A percentile compares a stretch with the other conserved stretches of the same genome.
Conservation (phyloP, 2,113 vertebrate species). For the Dipodomys stephensi region DNA sequence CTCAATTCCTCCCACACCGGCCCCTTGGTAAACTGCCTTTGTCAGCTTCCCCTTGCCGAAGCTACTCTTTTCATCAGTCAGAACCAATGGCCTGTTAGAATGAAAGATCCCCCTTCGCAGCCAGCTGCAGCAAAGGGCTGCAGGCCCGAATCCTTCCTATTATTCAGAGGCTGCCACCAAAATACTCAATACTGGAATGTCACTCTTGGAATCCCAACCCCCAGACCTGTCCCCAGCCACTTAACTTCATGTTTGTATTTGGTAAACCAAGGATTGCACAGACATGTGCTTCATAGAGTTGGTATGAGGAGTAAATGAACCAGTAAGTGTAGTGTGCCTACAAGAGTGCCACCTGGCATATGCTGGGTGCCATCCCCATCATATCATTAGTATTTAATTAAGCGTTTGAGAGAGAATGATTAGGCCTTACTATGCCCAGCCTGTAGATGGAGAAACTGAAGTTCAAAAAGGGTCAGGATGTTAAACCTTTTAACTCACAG, state of each 20-base stretch:
- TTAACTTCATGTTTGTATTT: background rate
- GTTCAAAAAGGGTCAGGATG: background rate
- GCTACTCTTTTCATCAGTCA: slow-evolving; percentile 73
- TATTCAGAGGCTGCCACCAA: background rate
- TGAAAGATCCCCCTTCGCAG: slow-evolving; percentile 64
- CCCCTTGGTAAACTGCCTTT: slow-evolving; percentile 75
- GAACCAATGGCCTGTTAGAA: slow-evolving; percentile 70
- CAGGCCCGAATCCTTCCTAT: background rate
- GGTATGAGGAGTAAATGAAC: background rate
- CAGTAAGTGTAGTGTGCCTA: accelerated
- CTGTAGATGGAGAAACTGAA: background rate
- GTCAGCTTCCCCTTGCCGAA: slow-evolving; percentile 62
- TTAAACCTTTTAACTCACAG: background rate
- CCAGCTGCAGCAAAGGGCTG: slow-evolving; percentile 55
- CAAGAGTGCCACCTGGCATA: background rate
- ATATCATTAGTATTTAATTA: background rate
- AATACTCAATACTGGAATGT: accelerated
- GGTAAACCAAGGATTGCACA: background rate
- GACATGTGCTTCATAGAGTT: background rate
- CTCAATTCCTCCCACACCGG: slow-evolving; percentile 60
- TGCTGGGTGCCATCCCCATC: background rate
- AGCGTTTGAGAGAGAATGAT: background rate
- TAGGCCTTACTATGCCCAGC: background rate
- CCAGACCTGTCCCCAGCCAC: background rate
- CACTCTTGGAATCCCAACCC: accelerated